phyloP scores from a whole-genome alignment of 1,140 invertebrate genomes.

The Drosophila serrata region DNA sequence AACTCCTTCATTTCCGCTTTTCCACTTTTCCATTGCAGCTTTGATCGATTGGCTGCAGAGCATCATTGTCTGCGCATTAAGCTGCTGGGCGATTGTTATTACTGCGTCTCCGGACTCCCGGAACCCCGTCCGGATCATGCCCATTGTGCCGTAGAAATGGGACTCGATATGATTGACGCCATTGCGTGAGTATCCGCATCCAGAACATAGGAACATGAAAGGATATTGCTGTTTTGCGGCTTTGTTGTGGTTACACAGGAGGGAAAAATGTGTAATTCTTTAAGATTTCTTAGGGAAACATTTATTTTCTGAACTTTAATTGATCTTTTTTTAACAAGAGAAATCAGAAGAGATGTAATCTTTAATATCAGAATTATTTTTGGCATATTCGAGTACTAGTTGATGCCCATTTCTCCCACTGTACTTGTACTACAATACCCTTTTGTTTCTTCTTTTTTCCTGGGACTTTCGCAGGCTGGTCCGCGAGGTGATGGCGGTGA shows the following conservation, averaged over 20 bases:
- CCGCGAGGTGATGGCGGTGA: constrained; percentile 94
- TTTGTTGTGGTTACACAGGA: constrained; percentile 22
- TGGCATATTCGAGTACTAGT: no score
- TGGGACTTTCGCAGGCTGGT: constrained; percentile 89
- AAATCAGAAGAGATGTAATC: fast-evolving
- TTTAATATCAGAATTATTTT: neutral
- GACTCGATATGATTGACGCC: constrained; percentile 98
- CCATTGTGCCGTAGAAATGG: constrained; percentile 98
- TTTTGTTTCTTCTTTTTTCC: neutral
- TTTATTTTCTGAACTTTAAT: no score
- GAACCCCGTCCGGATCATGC: constrained; percentile 96
- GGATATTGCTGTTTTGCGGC: constrained; percentile 42
- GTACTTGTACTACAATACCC: constrained; percentile 1
- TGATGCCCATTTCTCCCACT: neutral
- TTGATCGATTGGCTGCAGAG: constrained; percentile 95
- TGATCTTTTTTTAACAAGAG: neutral
- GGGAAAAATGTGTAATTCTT: neutral
- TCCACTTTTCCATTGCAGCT: constrained; percentile 87
- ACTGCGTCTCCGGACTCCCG: constrained; percentile 96
- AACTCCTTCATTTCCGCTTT: constrained; percentile 19
- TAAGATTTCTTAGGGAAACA: neutral
- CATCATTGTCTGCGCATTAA: constrained; percentile 97
- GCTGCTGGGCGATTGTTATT: constrained; percentile 97
- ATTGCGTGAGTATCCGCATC: constrained; percentile 92
- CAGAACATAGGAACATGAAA: constrained; percentile 39